phyloP scores from a whole-genome alignment of 2,888 invertebrate species.

The Oligia fasciuncula region DNA sequence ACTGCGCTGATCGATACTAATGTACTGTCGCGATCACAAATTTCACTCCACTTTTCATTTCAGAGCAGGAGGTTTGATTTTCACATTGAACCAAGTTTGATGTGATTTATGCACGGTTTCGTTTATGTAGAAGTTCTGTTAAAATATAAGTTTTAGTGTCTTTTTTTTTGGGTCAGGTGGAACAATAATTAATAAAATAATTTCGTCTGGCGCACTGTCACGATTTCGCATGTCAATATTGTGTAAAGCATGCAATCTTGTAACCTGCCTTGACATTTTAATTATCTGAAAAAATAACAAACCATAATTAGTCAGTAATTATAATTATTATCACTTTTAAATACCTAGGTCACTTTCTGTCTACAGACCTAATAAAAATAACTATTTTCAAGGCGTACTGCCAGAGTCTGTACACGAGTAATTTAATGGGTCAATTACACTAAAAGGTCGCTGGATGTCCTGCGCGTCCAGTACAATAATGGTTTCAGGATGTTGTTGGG shows the following conservation, averaged over 20 bases:
- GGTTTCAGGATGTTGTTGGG: no score
- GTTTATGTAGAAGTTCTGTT: not conserved
- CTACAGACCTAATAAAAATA: no score
- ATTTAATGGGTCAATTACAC: no score
- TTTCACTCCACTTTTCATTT: not conserved
- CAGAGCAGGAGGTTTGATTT: no score
- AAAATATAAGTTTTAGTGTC: not conserved
- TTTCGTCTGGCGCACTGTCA: not conserved
- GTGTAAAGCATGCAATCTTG: not conserved
- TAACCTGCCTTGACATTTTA: not conserved
- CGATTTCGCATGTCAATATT: not conserved
- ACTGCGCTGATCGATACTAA: constrained; percentile 36
- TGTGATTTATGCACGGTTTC: no score
- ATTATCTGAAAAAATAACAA: not conserved
- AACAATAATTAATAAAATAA: not conserved
- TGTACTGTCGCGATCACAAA: constrained; percentile 20
- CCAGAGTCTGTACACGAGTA: no score
- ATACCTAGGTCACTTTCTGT: no score
- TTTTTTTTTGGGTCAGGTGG: not conserved
- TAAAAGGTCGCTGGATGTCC: no score
- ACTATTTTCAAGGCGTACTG: no score
- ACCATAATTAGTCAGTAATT: no score
- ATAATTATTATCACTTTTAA: no score
- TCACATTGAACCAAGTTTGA: not conserved
- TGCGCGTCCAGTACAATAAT: no score